These are phyloP conservation scores for Chaenocephalus aceratus DNA, from an alignment of 2,113 vertebrate genomes.

Conservation along the genomic window DNA sequence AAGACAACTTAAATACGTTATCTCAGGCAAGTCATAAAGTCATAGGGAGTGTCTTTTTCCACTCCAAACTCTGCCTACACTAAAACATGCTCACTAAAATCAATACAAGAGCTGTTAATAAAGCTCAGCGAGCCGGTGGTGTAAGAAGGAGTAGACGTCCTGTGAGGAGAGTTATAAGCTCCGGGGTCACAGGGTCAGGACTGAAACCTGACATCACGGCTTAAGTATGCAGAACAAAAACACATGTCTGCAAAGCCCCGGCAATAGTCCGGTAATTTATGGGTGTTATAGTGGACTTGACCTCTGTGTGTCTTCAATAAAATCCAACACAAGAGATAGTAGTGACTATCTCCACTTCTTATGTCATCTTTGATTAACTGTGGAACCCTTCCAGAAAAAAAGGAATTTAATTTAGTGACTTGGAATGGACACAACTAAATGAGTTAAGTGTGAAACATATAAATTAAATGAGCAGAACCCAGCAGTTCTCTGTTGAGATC, in stretches of 20 bases:
- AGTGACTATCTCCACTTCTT: constrained; percentile 37
- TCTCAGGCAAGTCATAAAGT: background rate
- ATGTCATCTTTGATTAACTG: constrained; percentile 39
- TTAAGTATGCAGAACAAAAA: constrained; percentile 63
- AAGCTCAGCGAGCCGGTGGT: constrained; percentile 6
- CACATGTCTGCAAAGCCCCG: constrained; percentile 43
- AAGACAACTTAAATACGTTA: background rate
- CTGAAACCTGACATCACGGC: constrained; percentile 74
- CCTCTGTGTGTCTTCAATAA: constrained; percentile 51
- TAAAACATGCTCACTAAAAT: background rate
- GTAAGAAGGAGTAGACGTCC: constrained; percentile 33
- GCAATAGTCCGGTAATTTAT: constrained; percentile 67
- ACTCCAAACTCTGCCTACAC: background rate
- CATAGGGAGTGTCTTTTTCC: background rate
- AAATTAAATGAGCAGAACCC: constrained; percentile 10
- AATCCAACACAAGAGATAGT: constrained; percentile 41
- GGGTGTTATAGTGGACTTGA: constrained; percentile 56
- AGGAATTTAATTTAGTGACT: constrained; percentile 18
- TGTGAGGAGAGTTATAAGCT: constrained; percentile 58
- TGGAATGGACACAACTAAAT: constrained; percentile 3
- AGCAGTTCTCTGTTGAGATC: background rate
- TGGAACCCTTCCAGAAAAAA: constrained; percentile 31
- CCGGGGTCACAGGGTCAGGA: constrained; percentile 66
- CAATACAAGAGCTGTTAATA: constrained; percentile 10
- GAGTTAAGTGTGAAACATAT: background rate